Evolutionary conservation across 2,888 invertebrate genomes (phyloP), one percentile per base, ranked within the genome.

Genomic region (Cantharis lateralis): DNA sequence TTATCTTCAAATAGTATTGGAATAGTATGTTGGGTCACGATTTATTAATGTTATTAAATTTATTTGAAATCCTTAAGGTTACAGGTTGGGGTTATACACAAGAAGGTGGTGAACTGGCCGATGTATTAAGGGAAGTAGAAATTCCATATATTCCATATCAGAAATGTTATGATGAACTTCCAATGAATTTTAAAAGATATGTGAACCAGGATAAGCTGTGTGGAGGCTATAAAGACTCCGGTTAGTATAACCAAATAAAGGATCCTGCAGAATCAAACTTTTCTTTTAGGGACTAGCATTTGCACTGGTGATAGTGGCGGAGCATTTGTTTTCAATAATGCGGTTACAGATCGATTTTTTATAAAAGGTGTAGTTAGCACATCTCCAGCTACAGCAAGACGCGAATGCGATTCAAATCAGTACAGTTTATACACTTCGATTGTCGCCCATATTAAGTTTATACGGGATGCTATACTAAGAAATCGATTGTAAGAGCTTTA

Each of bases 1-100:
- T 68, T 79, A 11, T 48, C 20, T 62, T 32, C 48, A 1, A 71
- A 72, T 68, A 70, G 72, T 20, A 68, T 32, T 16, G 84, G 84
- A 63, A 78, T 82, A 69, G 84, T 84, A 76, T 82, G 83, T 78
- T 20, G 10, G 2, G n/a, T n/a, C 7, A 13, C n/a, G n/a, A n/a
- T 48, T 66, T 20, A 13, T 32, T 13, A 32, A 11, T 4, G 2
- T 13, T 0, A 32, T 13, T 32, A 1, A 13, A 32, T 11, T 28
- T 32, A 32, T 32, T n/a, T 4, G 13, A 13, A 32, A 28, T 0
- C 7, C 1, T 13, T 18, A 11, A 64, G 64, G 64, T 64, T 10
- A 64, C 18, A 64, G 64, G 64, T 18, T 64, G 64, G 64, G 64
- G 64, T 5, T 16, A 13, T 4, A 64, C 18, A 18, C 16, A 20